Evolutionary conservation across 2,797 vertebrate genomes (phyloP), one percentile per base, ranked within the genome.

Genomic region (Centroberyx gerrardi): DNA sequence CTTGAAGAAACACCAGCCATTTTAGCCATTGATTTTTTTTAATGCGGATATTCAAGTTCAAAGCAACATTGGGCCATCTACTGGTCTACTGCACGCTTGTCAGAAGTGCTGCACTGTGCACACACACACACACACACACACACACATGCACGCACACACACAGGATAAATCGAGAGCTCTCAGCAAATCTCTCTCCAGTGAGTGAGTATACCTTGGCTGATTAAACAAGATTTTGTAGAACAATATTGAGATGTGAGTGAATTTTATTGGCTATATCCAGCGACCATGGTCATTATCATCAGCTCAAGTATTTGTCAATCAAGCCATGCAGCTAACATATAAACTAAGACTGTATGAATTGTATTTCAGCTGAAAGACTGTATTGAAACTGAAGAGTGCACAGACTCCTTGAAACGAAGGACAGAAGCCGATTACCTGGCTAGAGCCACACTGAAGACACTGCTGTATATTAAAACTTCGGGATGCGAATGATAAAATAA

Each of bases 191-290:
- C 56, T 72, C 60, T 44, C 14, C 44, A 66, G 62, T 66, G 62
- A 76, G 22, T 60, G 68, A 74, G 80, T 88, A 89, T 59, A 80
- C 84, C 88, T 88, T 89, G 88, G 88, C 81, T 89, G 84, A 90
- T 88, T 82, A 84, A 87, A 83, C 76, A 64, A 86, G 81, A 62
- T 52, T 54, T 60, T 40, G 54, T 56, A 58, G 67, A 59, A n/a
- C 38, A 59, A 22, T 22, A 22, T 22, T 22, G 22, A 22, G 22
- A 22, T 22, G 22, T 22, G 22, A 22, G 22, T 22, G 68, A 71
- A 69, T 74, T 68, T 78, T 71, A 46, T 64, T 90, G 77, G 68
- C 38, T 22, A 22, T 82, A 76, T 70, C 77, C 13, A 14, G 59
- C 74, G 12, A 48, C 66, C 83, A 84, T 42, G 77, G 82, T 76